Evolutionary conservation across 2,797 vertebrate species (phyloP), one percentile per base, ranked within the genome.

Genomic region (Malacoraja senta): DNA sequence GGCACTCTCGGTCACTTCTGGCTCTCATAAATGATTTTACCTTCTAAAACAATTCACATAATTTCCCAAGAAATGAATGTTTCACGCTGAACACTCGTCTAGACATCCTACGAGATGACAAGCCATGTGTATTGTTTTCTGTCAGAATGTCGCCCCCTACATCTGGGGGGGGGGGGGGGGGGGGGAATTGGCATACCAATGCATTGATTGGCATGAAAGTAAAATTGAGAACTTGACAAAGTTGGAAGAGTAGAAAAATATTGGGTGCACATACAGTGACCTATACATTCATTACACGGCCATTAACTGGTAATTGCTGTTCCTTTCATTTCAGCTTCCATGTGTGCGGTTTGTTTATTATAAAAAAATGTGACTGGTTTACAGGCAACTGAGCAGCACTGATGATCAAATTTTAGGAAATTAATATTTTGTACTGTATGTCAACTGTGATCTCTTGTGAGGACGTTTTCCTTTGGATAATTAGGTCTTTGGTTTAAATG

Each of bases 331-430:
- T 81, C 38, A 81, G 53, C 79, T 71, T 91, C 32, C 71, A 32
- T 65, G 71, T 86, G 12, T 32, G 63, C 21, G 29, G 15, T 71
- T 35, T 65, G n/a, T 65, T 88, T 90, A 68, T 38, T 72, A 91
- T 24, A 84, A 91, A 84, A 91, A 24, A 91, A 38, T 81, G 19
- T 21, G 8, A 72, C 21, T 91, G 88, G 65, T 44, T 72, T 91
- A 72, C 21, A 72, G n/a, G 3, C 21, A 91, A 44, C 32, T 72
- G 24, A 3, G 12, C 68, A 35, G 68, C 65, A 65, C 88, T 72
- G 68, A 1, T 91, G 68, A 72, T 91, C 35, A 91, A 10, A 71
- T 91, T 10, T 91, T 72, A 71, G 84, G 3, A 53, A 26, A 44
- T 13, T 8, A 21, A 6, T 86, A 21, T 10, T 91, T 68, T 91